Percentiles rank a stretch among this genome's conserved stretches.
Evolutionary conservation across 2,113 vertebrate species (phyloP).

Genomic region (Dolichallabes microphthalmus): DNA sequence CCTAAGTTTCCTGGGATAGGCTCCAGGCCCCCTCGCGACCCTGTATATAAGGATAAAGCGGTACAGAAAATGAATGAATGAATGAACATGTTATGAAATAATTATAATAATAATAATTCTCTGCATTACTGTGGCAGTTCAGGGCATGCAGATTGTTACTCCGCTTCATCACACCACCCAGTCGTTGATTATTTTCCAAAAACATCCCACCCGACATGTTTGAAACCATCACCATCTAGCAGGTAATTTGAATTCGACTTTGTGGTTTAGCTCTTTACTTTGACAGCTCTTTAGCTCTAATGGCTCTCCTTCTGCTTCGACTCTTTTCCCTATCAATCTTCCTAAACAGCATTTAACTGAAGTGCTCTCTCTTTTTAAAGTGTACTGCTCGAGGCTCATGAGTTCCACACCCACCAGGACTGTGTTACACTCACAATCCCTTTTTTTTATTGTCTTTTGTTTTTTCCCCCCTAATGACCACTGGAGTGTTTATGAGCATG

Average conservation of each 20-base stretch:
- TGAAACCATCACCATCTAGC: no score
- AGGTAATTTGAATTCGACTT: not conserved
- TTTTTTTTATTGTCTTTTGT: not conserved
- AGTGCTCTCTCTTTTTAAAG: not conserved
- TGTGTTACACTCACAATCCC: not conserved
- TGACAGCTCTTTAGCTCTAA: not conserved
- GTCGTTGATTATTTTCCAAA: not conserved
- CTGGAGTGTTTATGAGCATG: conserved; percentile 61
- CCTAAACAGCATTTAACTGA: not conserved
- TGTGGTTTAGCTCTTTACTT: not conserved
- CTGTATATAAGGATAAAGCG: no score
- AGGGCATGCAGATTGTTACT: not conserved
- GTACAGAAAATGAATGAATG: no score
- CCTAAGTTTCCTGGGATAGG: no score
- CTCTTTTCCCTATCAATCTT: not conserved
- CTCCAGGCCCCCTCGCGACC: no score
- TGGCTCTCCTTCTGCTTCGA: not conserved
- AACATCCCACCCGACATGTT: not conserved
- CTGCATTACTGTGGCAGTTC: not conserved
- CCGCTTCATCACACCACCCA: not conserved
- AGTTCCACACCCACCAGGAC: not conserved
- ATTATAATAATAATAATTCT: not conserved
- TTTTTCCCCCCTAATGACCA: conserved; percentile 4
- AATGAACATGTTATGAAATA: not conserved
- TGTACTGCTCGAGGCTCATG: not conserved